Evolutionary conservation across 53 echinoderm and acorn worm genomes (phyloP), one percentile per base, ranked within the genome.

Genomic region (Echinarachnius parma): DNA sequence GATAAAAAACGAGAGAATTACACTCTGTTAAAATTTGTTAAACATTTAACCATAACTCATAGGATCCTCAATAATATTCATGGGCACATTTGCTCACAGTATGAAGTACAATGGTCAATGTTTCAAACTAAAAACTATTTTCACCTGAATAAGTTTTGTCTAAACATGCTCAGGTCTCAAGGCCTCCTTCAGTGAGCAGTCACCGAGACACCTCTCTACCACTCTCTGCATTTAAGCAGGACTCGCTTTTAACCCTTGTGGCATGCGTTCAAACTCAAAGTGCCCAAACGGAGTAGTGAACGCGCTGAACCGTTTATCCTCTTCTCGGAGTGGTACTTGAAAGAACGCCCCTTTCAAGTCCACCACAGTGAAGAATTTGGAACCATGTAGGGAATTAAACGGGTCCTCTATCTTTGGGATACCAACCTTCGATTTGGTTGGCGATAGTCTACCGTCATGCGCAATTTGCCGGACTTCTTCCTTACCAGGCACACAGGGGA

Each of bases 301-400:
- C 11, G 75, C 44, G 9, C 59, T 59, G 46, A 59, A 59, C 20
- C 46, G 28, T 2, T 9, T 28, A 7, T 74, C 75, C 2, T 75
- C 33, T 32, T 60, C 60, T 19, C 46, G 29, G 8, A 75, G 30
- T 0, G 70, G 69, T 1, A 68, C 35, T 21, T 68, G 69, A 52
- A 50, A 68, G 53, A 68, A 68, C 0, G 58, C 75, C 10, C 59
- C 59, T 1, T 58, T 59, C 5, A 75, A 34, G 47, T 75, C 75
- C 3, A 68, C 53, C 0, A 69, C 53, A 1, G 70, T 69, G 34
- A 53, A 53, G 48, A 29, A 66, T 3, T 15, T 46, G 1, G 66
- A 66, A 4, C 66, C 66, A 48, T 66, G 66, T 0, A 48, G 35
- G 9, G 70, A 52, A 15, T 69, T 69, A 16, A 69, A 69, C 10